Evolutionary conservation across 2,797 vertebrate species (phyloP).

Genomic region (Ispidina picta): DNA sequence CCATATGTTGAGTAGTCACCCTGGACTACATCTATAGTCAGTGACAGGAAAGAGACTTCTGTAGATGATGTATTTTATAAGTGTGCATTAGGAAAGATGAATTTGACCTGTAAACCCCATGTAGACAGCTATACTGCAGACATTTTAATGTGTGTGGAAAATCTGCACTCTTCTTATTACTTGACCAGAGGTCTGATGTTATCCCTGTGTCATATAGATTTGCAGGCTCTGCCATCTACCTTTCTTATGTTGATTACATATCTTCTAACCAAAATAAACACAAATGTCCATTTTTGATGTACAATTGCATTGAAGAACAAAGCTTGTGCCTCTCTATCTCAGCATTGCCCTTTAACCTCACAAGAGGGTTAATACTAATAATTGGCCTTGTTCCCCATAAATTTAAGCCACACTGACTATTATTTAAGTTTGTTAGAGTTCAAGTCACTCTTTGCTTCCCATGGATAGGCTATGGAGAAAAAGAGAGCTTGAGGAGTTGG

Average conservation of each 20-base stretch:
- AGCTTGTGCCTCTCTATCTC: neutral
- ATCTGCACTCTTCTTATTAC: neutral
- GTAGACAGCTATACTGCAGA: neutral
- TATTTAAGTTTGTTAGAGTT: neutral
- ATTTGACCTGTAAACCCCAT: neutral
- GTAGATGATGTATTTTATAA: neutral
- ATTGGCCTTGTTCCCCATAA: neutral
- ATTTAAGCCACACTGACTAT: neutral
- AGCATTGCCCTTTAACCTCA: neutral
- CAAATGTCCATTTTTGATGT: neutral
- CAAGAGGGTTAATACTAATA: neutral
- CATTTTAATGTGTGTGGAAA: neutral
- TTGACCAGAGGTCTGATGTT: neutral
- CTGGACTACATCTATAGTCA: neutral
- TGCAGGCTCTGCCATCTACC: neutral
- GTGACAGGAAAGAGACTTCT: neutral
- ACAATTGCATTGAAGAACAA: neutral
- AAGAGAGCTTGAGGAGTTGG: neutral
- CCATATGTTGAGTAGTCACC: neutral
- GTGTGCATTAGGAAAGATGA: neutral
- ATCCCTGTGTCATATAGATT: neutral
- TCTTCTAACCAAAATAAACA: constrained; percentile 32
- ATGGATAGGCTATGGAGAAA: neutral
- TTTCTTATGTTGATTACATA: neutral
- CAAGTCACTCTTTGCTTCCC: neutral